Evolutionary conservation across 2,888 invertebrate species (phyloP).

Genomic region (Andrena bicolor): DNA sequence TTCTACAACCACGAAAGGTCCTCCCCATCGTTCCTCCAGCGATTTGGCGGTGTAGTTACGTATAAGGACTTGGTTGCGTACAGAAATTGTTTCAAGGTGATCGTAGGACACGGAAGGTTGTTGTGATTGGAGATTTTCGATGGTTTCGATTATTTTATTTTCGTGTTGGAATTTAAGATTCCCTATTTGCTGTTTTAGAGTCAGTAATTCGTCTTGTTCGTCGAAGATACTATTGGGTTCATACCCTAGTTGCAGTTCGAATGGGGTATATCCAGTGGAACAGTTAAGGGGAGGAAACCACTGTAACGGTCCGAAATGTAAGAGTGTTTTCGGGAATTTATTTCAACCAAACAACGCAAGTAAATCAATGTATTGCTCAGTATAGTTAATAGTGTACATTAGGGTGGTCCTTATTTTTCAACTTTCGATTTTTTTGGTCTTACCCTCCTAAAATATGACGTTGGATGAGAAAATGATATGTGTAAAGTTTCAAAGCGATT

Average conservation of each 20-base stretch:
- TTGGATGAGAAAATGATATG: too few relatives aligned
- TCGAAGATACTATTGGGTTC: slow-evolving; percentile 34
- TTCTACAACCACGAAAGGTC: slow-evolving; percentile 21
- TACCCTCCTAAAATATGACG: too few relatives aligned
- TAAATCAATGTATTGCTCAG: too few relatives aligned
- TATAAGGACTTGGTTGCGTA: slow-evolving; percentile 10
- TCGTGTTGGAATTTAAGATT: slow-evolving; percentile 17
- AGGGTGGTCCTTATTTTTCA: too few relatives aligned
- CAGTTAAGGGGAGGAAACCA: too few relatives aligned
- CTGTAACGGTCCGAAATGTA: too few relatives aligned
- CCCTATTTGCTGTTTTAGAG: not conserved
- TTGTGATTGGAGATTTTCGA: slow-evolving; percentile 4
- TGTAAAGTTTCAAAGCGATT: too few relatives aligned
- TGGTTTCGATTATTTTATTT: slow-evolving; percentile 28
- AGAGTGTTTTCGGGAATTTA: too few relatives aligned
- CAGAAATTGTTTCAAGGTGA: slow-evolving; percentile 10
- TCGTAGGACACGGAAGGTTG: slow-evolving; percentile 28
- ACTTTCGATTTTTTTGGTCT: too few relatives aligned
- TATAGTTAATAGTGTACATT: too few relatives aligned
- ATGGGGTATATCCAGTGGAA: slow-evolving; percentile 23
- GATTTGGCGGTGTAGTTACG: slow-evolving; percentile 21
- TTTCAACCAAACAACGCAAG: too few relatives aligned
- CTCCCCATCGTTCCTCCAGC: slow-evolving; percentile 24
- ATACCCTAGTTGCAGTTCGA: slow-evolving; percentile 31
- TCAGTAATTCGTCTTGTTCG: slow-evolving; percentile 23